A percentile compares a stretch with the other conserved stretches of the same genome.
Evolutionary conservation across 2,888 invertebrate species (phyloP).

Genomic region (Cheilosia urbana): DNA sequence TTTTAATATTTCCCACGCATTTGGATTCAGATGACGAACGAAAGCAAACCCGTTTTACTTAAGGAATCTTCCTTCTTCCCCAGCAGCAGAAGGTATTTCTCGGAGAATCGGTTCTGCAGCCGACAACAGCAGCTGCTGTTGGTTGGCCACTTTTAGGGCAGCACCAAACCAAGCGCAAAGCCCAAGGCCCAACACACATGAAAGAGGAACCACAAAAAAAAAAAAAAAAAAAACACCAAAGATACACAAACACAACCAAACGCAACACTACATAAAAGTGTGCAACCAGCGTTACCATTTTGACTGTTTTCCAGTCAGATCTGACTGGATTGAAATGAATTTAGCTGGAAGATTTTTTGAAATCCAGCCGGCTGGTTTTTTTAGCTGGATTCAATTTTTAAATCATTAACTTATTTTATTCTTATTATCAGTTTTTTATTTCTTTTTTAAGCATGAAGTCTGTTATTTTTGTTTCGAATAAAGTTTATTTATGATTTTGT

Average conservation of each 20-base stretch:
- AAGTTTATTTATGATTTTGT: too few species aligned
- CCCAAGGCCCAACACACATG: too few species aligned
- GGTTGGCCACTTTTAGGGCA: constrained; percentile 52
- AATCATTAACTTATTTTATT: too few species aligned
- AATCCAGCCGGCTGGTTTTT: too few species aligned
- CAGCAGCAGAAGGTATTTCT: constrained; percentile 12
- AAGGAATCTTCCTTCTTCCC: constrained; percentile 34
- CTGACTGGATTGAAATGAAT: too few species aligned
- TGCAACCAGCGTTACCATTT: too few species aligned
- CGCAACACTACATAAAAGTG: constrained; percentile 5
- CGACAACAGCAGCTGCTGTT: constrained; percentile 52
- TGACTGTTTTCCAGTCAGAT: too few species aligned
- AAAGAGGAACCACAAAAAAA: constrained; percentile 14
- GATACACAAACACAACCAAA: constrained; percentile 19
- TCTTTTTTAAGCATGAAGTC: too few species aligned
- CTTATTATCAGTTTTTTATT: too few species aligned
- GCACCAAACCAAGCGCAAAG: constrained; percentile 42
- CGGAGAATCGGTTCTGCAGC: constrained; percentile 13
- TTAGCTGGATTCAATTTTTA: too few species aligned
- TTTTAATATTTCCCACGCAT: constrained; percentile 49
- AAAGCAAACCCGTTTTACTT: constrained; percentile 50
- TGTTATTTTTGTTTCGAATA: too few species aligned
- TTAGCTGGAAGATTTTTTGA: too few species aligned
- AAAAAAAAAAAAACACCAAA: neutral
- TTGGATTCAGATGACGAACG: constrained; percentile 6